Percentiles rank a stretch among this genome's conserved stretches.
These are phyloP conservation scores for Cichlasoma orientale DNA, from an alignment of 2,797 vertebrate species.

Conservation along the genomic window DNA sequence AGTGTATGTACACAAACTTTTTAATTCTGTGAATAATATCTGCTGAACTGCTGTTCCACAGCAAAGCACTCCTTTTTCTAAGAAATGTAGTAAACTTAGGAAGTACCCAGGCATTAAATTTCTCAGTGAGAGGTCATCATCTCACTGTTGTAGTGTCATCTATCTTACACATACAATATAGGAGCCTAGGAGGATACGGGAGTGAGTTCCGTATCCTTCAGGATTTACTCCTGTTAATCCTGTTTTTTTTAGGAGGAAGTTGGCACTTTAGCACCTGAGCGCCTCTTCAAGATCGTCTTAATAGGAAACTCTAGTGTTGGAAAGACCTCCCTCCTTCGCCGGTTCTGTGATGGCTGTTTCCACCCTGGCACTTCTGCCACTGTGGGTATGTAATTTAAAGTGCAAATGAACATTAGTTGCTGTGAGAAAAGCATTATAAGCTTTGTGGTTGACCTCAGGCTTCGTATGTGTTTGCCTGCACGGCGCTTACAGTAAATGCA, in stretches of 20 bases:
- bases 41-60: too few relatives aligned
- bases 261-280: slow-evolving; percentile 77
- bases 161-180: neutral
- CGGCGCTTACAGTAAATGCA: neutral
- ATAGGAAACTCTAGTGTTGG: slow-evolving; percentile 93
- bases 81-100: too few relatives aligned
- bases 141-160: neutral
- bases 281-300: slow-evolving; percentile 91
- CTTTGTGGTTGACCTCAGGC: slow-evolving; percentile 3
- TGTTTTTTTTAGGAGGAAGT: slow-evolving; percentile 79
- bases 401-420: neutral
- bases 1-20: neutral
- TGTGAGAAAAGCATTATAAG: neutral
- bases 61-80: too few relatives aligned
- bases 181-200: too few relatives aligned
- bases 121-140: neutral
- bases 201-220: too few relatives aligned
- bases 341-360: slow-evolving; percentile 88
- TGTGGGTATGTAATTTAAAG: slow-evolving; percentile 80
- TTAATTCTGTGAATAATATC: neutral
- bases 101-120: too few relatives aligned
- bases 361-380: slow-evolving; percentile 86
- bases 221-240: neutral
- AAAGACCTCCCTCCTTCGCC: slow-evolving; percentile 89
- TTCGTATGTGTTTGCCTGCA: neutral